Evolutionary conservation across 2,888 invertebrate species (phyloP), one percentile per base, ranked within the genome.

Genomic region (Drosophila atripex): DNA sequence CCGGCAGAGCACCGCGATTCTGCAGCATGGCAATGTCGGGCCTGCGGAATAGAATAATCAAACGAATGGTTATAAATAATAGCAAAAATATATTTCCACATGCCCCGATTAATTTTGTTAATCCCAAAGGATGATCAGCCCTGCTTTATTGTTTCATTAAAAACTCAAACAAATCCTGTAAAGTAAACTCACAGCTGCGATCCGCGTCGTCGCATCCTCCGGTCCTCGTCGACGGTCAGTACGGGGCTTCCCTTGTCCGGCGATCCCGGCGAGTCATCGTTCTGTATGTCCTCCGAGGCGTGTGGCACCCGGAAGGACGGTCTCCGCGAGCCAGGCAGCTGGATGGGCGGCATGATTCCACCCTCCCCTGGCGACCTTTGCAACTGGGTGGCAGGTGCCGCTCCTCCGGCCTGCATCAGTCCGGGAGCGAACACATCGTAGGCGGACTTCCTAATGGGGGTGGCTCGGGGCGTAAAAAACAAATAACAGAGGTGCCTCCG

Each of bases 381-480:
- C 23, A 11, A 88, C 89, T 52, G 89, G 85, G 91, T 91, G 49
- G 51, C 59, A 9, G 71, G 28, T 3, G 41, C 39, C 8, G 59
- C 68, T 12, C 70, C 68, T 3, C 92, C 91, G 35, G 16, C 39
- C 39, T 92, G 93, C 49, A 93, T 91, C 39, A 92, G 88, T 54
- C 93, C 94, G 1, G 95, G 94, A 1, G 95, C 94, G 82, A 95
- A 96, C 12, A 97, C 96, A 88, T 97, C 97, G 85, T 97, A 97
- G 14, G 97, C 96, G 41, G 97, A 97, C 71, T 91, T 91, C 71
- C 91, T 91, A 32, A 32, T 12, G 60, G 14, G 45, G 5, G 9
- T 9, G 28, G 28, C 9, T 9, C 9, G 8, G 3, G 8, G 28
- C 28, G 3, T 28, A 8, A 28, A 28, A 28, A 28, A 23, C 4